phyloP scores from a whole-genome alignment of 1,140 invertebrate species.

The Megathymus violae region DNA sequence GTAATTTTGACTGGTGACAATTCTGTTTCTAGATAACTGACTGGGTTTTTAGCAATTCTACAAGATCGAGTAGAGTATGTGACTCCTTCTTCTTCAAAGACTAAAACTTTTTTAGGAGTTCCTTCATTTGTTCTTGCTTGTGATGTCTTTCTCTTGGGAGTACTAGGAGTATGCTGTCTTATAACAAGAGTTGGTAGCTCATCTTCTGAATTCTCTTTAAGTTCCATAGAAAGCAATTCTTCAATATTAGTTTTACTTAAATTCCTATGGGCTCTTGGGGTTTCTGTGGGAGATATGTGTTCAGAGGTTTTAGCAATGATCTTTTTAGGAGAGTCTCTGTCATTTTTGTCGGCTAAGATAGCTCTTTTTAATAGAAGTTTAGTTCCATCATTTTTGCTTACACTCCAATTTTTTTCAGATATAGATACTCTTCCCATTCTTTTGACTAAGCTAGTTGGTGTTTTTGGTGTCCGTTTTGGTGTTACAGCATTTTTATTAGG shows the following conservation, averaged over 20 bases:
- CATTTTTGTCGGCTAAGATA: constrained; percentile 72
- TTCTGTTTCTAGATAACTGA: constrained; percentile 58
- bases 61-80: constrained; percentile 54
- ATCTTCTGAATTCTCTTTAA: constrained; percentile 74
- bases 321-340: constrained; percentile 62
- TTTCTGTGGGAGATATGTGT: constrained; percentile 39
- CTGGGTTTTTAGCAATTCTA: constrained; percentile 49
- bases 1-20: constrained; percentile 65
- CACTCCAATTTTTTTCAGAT: constrained; percentile 74
- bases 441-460: constrained; percentile 70
- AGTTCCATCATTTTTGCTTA: constrained; percentile 75
- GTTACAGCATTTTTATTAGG: constrained; percentile 55
- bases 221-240: constrained; percentile 67
- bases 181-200: constrained; percentile 73
- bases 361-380: constrained; percentile 80
- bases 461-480: constrained; percentile 61
- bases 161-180: constrained; percentile 57
- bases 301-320: constrained; percentile 48
- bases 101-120: constrained; percentile 69
- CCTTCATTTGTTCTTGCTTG: constrained; percentile 52
- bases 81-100: constrained; percentile 61
- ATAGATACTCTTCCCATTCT: constrained; percentile 69
- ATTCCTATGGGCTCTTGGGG: constrained; percentile 58
- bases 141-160: constrained; percentile 66
- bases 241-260: constrained; percentile 56